These are phyloP conservation scores for Tadarida brasiliensis DNA, from an alignment of 2,797 vertebrate genomes.

Conservation along the genomic window DNA sequence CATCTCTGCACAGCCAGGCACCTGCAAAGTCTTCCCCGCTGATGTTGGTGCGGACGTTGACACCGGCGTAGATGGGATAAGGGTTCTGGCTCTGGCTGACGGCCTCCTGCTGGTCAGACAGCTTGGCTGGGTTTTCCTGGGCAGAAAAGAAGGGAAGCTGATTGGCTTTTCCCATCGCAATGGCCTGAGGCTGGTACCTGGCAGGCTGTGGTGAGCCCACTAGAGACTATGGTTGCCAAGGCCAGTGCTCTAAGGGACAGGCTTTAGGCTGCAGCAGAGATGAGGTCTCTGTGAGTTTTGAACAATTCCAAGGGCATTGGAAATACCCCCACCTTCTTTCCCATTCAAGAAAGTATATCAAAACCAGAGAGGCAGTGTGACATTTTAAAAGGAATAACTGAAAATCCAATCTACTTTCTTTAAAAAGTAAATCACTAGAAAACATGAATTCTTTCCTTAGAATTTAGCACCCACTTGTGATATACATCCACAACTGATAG, in stretches of 20 bases:
- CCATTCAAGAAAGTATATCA: not conserved
- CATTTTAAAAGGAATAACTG: not conserved
- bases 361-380: not conserved
- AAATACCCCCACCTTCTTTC: not conserved
- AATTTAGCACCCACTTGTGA: not conserved
- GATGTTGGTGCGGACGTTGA: conserved; percentile 87
- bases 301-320: not conserved
- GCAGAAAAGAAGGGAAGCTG: not conserved
- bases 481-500: not conserved
- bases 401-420: conserved; percentile 6
- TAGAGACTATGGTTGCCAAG: not conserved
- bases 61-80: conserved; percentile 89
- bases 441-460: not conserved
- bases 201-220: accelerated
- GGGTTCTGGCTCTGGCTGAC: conserved; percentile 89
- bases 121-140: conserved; percentile 88
- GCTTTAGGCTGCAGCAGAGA: not conserved
- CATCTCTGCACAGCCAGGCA: conserved; percentile 53
- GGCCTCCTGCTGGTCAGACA: conserved; percentile 89
- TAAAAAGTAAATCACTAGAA: conserved; percentile 9
- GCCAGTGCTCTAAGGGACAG: not conserved
- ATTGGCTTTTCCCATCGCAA: not conserved
- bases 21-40: conserved; percentile 88
- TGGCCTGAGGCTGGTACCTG: not conserved
- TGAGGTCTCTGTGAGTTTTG: not conserved